Evolutionary conservation across 1,140 invertebrate species (phyloP), one percentile per base, ranked within the genome.

Genomic region (Procambarus virginalis): DNA sequence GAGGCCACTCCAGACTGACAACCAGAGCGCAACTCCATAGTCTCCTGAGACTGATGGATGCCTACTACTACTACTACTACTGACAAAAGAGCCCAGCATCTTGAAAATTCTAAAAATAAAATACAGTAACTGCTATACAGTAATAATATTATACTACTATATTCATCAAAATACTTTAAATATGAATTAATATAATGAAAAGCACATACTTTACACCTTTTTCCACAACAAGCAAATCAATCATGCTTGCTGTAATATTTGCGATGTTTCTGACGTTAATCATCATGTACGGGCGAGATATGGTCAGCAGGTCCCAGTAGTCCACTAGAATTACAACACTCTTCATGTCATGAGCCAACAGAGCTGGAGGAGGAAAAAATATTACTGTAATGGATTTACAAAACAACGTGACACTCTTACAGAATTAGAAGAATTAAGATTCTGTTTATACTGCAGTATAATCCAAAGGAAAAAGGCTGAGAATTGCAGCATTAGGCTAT

Each of bases 201-300:
- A 64, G 49, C 6, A 64, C 76, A 2, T 51, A 87, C 85, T n/a
- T 68, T 20, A 87, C 48, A 46, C 60, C 77, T 80, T 68, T 78
- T 49, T 87, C 77, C 45, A 68, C 17, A 49, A 45, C 78, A 8
- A 87, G 77, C 58, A 87, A 12, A 58, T 87, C 85, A 79, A 87
- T 79, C 3, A 87, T 17, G 0, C n/a, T 20, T 10, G 85, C 85
- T 49, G 85, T 87, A 20, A 68, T 12, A 22, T 80, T 49, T 22
- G 85, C 85, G 8, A 87, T 68, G n/a, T 34, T n/a, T 34, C 85
- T 60, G 20, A 60, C 58, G 51, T 87, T 87, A 17, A 45, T 73
- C 75, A 80, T 80, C 85, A 87, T 87, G n/a, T 87, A 87, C 10
- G 85, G 85, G 8, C 85, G 77, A 34, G 85, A 87, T 6, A 87